Conservation (phyloP, 2,888 invertebrate species). For the Rhamphomyia laevipes region DNA sequence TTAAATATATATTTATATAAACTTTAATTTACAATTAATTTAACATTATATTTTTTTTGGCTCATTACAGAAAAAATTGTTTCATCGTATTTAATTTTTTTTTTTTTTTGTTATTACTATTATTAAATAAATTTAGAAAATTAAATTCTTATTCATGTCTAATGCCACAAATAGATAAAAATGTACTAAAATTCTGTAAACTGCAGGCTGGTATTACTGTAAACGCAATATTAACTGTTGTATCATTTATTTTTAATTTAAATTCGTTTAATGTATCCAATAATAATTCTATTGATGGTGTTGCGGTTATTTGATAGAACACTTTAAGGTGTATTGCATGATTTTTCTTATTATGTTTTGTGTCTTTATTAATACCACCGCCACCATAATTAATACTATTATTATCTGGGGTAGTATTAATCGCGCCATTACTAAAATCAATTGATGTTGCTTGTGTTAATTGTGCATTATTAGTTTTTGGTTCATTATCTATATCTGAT, state of each 20-base stretch:
- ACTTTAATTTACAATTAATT: too few species aligned
- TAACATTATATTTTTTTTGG: too few species aligned
- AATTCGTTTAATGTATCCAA: conserved; percentile 37
- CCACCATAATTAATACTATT: too few species aligned
- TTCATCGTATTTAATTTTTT: too few species aligned
- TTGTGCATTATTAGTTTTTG: neutral
- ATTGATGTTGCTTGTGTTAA: conserved; percentile 10
- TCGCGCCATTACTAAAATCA: conserved; percentile 1
- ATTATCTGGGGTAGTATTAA: neutral
- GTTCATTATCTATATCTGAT: neutral
- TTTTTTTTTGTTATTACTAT: too few species aligned
- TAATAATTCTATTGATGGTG: conserved; percentile 39
- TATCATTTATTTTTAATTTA: conserved; percentile 40
- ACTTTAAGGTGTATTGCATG: conserved; percentile 64
- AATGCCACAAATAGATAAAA: conserved; percentile 72
- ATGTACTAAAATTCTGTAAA: conserved; percentile 69
- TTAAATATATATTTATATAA: too few species aligned
- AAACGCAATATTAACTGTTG: conserved; percentile 46
- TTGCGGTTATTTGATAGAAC: conserved; percentile 58
- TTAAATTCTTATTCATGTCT: conserved; percentile 47
- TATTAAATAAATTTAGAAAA: too few species aligned
- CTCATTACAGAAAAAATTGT: too few species aligned
- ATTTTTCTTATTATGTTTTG: conserved; percentile 25
- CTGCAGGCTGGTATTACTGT: conserved; percentile 69
- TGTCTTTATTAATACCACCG: neutral